These are phyloP conservation scores for Eospalax fontanierii DNA, from an alignment of 2,797 vertebrate species.

Conservation along the genomic window DNA sequence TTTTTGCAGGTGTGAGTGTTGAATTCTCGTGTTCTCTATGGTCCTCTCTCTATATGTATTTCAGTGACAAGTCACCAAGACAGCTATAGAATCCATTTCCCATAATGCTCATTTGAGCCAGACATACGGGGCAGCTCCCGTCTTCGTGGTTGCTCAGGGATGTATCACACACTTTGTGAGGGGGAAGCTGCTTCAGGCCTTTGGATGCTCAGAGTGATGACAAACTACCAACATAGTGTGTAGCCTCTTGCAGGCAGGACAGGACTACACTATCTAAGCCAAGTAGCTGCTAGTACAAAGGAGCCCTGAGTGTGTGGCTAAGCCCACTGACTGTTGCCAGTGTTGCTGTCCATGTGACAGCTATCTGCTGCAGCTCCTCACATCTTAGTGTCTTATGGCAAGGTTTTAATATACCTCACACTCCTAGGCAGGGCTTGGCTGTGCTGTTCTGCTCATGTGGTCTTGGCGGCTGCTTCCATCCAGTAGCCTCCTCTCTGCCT, in stretches of 20 bases:
- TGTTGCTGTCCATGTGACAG: background rate
- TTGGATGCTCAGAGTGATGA: background rate
- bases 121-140: background rate
- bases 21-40: background rate
- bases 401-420: background rate
- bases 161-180: background rate
- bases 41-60: background rate
- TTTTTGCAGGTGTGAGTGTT: background rate
- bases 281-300: background rate
- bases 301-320: too few relatives aligned
- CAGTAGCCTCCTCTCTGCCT: background rate
- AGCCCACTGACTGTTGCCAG: background rate
- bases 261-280: background rate
- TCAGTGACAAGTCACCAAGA: background rate
- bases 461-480: too few relatives aligned
- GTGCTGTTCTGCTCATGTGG: too few relatives aligned
- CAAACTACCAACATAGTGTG: background rate
- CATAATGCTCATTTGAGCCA: background rate
- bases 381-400: background rate
- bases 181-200: background rate
- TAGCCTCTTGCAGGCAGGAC: background rate
- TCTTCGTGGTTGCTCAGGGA: background rate
- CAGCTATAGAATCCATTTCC: background rate
- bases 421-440: background rate
- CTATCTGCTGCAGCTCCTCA: background rate